phyloP scores from a whole-genome alignment of 2,888 invertebrate genomes.

The Tetramorium bicarinatum region DNA sequence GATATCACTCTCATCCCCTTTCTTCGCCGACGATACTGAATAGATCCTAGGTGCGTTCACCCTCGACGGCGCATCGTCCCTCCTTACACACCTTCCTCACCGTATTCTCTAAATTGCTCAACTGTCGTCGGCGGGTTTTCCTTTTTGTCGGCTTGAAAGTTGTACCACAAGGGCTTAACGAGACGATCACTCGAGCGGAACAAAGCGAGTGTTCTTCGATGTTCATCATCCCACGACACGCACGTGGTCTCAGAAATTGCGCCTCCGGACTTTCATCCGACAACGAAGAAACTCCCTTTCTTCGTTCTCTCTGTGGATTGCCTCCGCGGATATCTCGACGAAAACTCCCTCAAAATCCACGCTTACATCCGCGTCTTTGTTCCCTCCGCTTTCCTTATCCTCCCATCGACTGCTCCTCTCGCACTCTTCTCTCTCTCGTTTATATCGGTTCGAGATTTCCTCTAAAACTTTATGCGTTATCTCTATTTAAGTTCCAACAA shows the following conservation, averaged over 20 bases:
- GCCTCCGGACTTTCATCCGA: slow-evolving; percentile 31
- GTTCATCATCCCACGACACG: slow-evolving; percentile 40
- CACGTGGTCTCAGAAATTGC: slow-evolving; percentile 53
- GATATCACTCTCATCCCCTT: slow-evolving; percentile 16
- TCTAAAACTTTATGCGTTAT: neutral
- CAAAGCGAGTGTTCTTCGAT: slow-evolving; percentile 75
- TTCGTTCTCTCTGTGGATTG: slow-evolving; percentile 31
- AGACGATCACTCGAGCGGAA: slow-evolving; percentile 72
- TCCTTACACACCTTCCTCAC: slow-evolving; percentile 6
- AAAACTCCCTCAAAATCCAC: slow-evolving; percentile 23
- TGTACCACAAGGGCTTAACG: slow-evolving; percentile 70
- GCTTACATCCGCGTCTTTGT: slow-evolving; percentile 32
- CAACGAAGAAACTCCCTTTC: slow-evolving; percentile 17
- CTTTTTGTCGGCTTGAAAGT: slow-evolving; percentile 58
- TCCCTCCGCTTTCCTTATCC: neutral
- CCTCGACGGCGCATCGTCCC: slow-evolving; percentile 61
- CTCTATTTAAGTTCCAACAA: neutral
- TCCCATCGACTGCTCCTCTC: neutral
- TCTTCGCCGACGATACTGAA: slow-evolving; percentile 55
- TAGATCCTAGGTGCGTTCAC: slow-evolving; percentile 68
- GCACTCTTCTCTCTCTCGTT: neutral
- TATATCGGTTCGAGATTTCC: slow-evolving; percentile 9
- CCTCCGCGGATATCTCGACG: slow-evolving; percentile 20
- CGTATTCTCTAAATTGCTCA: slow-evolving; percentile 27
- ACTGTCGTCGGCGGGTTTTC: slow-evolving; percentile 23